phyloP scores from a whole-genome alignment of 1,140 invertebrate species.

The Hormaphis cornu region DNA sequence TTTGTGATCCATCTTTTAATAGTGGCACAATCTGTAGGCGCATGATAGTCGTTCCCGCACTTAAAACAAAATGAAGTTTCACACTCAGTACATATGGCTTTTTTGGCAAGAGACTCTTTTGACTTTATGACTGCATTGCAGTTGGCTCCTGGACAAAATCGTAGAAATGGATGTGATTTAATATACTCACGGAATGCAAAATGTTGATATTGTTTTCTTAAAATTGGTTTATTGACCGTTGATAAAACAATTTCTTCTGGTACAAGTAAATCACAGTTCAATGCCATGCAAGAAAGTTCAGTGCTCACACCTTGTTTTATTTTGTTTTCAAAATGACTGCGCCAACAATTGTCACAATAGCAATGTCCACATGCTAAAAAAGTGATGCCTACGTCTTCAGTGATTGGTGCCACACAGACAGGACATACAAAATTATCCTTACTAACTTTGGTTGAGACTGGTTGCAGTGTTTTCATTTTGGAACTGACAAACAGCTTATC shows the following conservation, averaged over 20 bases:
- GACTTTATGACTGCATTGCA: constrained; percentile 78
- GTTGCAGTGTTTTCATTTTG: constrained; percentile 59
- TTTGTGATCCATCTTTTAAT: constrained; percentile 98
- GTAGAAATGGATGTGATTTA: constrained; percentile 76
- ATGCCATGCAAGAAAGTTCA: constrained; percentile 91
- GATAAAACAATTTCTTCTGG: constrained; percentile 92
- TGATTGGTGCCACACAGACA: constrained; percentile 50
- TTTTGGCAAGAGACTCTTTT: constrained; percentile 66
- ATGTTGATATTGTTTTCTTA: constrained; percentile 87
- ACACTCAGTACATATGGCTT: constrained; percentile 66
- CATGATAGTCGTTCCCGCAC: constrained; percentile 95
- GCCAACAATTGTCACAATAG: constrained; percentile 94
- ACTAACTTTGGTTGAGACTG: neutral
- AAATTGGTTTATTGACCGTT: constrained; percentile 61
- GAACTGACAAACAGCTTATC: constrained; percentile 65
- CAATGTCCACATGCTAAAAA: constrained; percentile 78
- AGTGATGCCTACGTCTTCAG: constrained; percentile 53
- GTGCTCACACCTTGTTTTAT: constrained; percentile 75
- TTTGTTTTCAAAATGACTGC: constrained; percentile 89
- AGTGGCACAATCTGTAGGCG: constrained; percentile 90
- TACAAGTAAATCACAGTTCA: constrained; percentile 80
- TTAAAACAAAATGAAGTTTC: constrained; percentile 77
- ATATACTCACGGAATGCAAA: constrained; percentile 95
- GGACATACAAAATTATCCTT: constrained; percentile 45
- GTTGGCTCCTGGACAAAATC: constrained; percentile 94